Evolutionary conservation across 1,140 invertebrate species (phyloP).

Genomic region (Brachionus paranguensis): DNA sequence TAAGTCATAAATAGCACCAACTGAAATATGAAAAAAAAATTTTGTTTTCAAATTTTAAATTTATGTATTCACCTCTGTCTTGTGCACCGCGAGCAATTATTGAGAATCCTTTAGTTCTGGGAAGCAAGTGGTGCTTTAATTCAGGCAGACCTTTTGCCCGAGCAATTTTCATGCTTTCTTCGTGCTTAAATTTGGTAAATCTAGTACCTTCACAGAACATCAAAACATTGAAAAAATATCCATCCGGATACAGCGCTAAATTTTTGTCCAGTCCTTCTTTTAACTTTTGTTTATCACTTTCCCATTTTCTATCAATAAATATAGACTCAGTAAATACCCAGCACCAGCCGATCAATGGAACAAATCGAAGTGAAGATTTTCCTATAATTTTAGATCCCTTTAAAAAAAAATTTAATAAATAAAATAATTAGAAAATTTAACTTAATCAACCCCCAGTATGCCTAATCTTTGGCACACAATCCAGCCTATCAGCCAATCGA

Average conservation of each 20-base stretch:
- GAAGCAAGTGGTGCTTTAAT: slow-evolving; percentile 81
- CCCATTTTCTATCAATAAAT: slow-evolving; percentile 82
- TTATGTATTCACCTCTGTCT: neutral
- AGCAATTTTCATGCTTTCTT: slow-evolving; percentile 78
- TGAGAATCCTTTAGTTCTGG: slow-evolving; percentile 79
- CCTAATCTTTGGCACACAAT: slow-evolving; percentile 57
- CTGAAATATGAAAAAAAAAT: neutral
- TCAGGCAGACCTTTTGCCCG: slow-evolving; percentile 73
- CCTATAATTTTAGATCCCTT: slow-evolving; percentile 90
- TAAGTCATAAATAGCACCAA: slow-evolving; percentile 34
- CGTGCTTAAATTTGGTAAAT: slow-evolving; percentile 78
- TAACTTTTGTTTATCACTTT: slow-evolving; percentile 76
- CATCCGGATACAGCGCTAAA: slow-evolving; percentile 67
- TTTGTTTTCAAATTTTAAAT: neutral
- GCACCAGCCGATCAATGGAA: slow-evolving; percentile 86
- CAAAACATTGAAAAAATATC: slow-evolving; percentile 48
- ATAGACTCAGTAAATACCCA: slow-evolving; percentile 89
- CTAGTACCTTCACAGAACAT: slow-evolving; percentile 88
- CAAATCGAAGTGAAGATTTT: slow-evolving; percentile 80
- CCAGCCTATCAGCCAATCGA: slow-evolving; percentile 88
- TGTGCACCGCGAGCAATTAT: neutral
- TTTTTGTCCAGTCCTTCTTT: slow-evolving; percentile 67
- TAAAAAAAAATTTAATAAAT: slow-evolving; percentile 22
- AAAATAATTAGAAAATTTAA: neutral
- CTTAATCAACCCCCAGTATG: neutral